Evolutionary conservation across 2,888 invertebrate genomes (phyloP).

Genomic region (Exocentrus adspersus): DNA sequence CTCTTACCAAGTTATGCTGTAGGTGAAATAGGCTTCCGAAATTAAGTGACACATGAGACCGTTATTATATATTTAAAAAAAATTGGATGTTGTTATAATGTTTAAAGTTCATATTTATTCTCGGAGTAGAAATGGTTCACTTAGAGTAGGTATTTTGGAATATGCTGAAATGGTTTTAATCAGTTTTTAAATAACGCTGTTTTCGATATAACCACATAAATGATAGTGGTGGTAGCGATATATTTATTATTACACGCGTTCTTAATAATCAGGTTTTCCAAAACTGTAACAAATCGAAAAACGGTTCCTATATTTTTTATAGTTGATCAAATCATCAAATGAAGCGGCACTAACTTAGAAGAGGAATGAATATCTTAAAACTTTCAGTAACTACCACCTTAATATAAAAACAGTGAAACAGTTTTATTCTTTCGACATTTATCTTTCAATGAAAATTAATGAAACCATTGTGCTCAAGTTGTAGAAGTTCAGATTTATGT

Average conservation of each 20-base stretch:
- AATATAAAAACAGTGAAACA: conserved; percentile 4
- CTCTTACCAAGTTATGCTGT: background rate
- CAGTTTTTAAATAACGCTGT: too few species aligned
- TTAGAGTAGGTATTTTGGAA: too few species aligned
- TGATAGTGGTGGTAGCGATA: too few species aligned
- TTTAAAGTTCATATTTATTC: too few species aligned
- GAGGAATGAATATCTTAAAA: background rate
- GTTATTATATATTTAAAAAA: background rate
- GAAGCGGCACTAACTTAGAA: conserved; percentile 4
- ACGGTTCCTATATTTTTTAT: background rate
- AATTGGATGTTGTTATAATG: too few species aligned
- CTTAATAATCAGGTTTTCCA: too few species aligned
- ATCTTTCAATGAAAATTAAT: conserved; percentile 11
- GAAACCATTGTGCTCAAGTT: background rate
- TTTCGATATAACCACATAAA: too few species aligned
- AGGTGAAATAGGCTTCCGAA: background rate
- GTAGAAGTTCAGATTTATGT: background rate
- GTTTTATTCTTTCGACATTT: conserved; percentile 8
- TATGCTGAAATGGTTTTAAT: too few species aligned
- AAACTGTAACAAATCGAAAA: too few species aligned
- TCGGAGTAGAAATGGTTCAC: too few species aligned
- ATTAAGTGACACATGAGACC: background rate
- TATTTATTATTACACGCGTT: too few species aligned
- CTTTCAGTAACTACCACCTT: conserved; percentile 9
- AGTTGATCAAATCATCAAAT: background rate